Conservation (phyloP, 1,140 invertebrate species). For the Oryctes rhinoceros region DNA sequence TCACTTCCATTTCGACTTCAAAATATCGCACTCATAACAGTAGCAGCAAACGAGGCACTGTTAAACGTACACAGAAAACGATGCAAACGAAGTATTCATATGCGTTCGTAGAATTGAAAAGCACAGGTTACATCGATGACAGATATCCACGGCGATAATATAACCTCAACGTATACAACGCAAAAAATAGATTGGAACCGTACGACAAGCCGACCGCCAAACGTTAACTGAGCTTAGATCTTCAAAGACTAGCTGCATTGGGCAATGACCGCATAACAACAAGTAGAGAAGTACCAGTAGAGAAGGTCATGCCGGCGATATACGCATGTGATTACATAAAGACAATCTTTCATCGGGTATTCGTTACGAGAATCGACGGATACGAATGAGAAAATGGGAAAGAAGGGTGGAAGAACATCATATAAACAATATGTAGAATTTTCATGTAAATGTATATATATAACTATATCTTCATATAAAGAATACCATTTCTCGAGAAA, state of each 20-base stretch:
- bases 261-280: constrained; percentile 52
- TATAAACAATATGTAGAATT: constrained; percentile 24
- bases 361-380: constrained; percentile 28
- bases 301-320: constrained; percentile 35
- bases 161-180: constrained; percentile 5
- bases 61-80: neutral
- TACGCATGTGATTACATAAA: constrained; percentile 34
- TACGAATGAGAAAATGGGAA: neutral
- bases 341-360: constrained; percentile 34
- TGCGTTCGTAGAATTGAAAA: no score
- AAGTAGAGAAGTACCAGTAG: constrained; percentile 39
- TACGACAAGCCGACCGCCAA: constrained; percentile 1
- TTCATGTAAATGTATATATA: constrained; percentile 13
- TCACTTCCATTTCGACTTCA: constrained; percentile 48
- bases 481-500: neutral
- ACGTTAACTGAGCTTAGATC: constrained; percentile 38
- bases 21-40: constrained; percentile 4
- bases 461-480: constrained; percentile 29
- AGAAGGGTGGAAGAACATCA: neutral
- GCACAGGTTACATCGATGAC: no score
- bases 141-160: neutral
- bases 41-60: neutral
- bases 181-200: constrained; percentile 10
- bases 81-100: neutral
- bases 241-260: constrained; percentile 48